phyloP scores from a whole-genome alignment of 2,888 invertebrate species.

The Conomelus anceps region DNA sequence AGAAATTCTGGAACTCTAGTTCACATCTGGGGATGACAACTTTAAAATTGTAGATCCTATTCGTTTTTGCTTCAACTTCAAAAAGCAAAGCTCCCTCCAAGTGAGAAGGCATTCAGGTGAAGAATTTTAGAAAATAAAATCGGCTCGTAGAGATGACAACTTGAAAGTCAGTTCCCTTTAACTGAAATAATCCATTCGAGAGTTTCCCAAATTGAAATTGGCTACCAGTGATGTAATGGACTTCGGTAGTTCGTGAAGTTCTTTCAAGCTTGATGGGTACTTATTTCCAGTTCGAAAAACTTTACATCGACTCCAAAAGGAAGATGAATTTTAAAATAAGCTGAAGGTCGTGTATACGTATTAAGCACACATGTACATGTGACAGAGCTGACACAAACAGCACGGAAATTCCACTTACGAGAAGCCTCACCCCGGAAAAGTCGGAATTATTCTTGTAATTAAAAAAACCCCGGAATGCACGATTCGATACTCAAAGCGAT shows the following conservation, averaged over 20 bases:
- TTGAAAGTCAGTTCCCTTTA: no score
- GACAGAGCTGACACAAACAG: background rate
- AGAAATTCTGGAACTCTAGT: background rate
- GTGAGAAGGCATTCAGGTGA: no score
- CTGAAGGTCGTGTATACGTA: background rate
- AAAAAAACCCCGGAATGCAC: background rate
- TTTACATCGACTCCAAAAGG: background rate
- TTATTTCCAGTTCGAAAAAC: no score
- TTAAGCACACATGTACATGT: background rate
- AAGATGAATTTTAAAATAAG: background rate
- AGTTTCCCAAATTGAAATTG: no score
- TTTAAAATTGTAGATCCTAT: no score
- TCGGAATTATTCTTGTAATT: background rate
- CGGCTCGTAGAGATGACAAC: no score
- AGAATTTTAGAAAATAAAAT: no score
- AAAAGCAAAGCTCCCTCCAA: no score
- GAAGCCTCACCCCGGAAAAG: background rate
- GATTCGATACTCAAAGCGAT: background rate
- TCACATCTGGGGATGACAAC: no score
- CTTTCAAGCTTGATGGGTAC: background rate
- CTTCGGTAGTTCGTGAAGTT: background rate
- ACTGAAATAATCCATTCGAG: no score
- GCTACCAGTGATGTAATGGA: background rate
- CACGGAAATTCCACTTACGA: background rate
- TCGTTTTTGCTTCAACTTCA: no score